These are phyloP conservation scores for Onychostruthus taczanowskii DNA, from an alignment of 2,113 vertebrate genomes.

Conservation along the genomic window DNA sequence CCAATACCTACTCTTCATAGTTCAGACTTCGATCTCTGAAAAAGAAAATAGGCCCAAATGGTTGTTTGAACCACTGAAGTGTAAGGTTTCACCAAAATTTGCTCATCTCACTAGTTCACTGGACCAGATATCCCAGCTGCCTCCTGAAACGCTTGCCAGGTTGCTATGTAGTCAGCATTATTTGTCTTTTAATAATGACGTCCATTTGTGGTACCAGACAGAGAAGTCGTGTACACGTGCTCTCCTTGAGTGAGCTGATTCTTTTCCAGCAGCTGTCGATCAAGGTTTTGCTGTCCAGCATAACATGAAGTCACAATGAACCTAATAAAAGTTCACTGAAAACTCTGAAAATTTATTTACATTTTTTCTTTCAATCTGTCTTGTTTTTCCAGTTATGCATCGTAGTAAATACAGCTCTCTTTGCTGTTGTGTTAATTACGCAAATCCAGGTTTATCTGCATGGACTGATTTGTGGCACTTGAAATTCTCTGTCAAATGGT, in stretches of 20 bases:
- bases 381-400: not conserved
- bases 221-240: not conserved
- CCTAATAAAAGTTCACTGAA: not conserved
- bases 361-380: not conserved
- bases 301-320: not conserved
- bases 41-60: not conserved
- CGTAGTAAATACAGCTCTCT: not conserved
- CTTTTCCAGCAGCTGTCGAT: not conserved
- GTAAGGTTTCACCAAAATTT: not conserved
- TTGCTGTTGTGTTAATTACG: not conserved
- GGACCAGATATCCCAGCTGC: not conserved
- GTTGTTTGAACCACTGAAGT: not conserved
- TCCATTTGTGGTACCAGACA: not conserved
- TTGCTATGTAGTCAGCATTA: not conserved
- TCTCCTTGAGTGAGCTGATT: not conserved
- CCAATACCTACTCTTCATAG: not conserved
- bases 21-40: not conserved
- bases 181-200: slow-evolving; percentile 42
- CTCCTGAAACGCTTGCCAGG: not conserved
- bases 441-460: not conserved
- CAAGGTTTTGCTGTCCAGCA: not conserved
- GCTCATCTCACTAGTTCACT: not conserved
- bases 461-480: not conserved
- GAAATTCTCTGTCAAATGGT: not conserved
- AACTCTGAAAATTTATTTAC: not conserved